A percentile compares a stretch with the other conserved stretches of the same genome.
Conservation (phyloP, 2,888 invertebrate genomes). For the Sphinx pinastri region DNA sequence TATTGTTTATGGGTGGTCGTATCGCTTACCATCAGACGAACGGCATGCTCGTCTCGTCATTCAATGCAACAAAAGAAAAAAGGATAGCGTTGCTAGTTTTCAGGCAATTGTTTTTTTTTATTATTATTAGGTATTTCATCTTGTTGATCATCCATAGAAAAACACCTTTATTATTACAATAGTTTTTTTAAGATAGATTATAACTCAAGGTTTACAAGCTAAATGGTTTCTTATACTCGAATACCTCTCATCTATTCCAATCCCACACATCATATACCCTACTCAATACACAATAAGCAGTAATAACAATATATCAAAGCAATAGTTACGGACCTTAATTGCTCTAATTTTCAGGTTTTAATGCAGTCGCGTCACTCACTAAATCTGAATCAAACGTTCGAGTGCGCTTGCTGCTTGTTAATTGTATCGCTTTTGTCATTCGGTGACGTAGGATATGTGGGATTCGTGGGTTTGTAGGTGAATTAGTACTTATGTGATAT, state of each 20-base stretch:
- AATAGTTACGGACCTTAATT: background rate
- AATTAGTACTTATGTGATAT: no score
- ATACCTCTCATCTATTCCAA: background rate
- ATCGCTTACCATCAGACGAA: no score
- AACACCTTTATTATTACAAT: no score
- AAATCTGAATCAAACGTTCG: background rate
- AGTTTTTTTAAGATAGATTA: no score
- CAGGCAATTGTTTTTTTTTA: no score
- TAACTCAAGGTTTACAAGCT: background rate
- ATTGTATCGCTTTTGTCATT: background rate
- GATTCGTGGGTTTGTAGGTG: background rate
- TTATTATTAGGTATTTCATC: no score
- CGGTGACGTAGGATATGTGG: background rate
- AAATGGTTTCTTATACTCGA: background rate
- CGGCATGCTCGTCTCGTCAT: no score
- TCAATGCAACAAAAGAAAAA: no score
- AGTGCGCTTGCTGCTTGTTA: background rate
- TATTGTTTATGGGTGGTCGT: no score
- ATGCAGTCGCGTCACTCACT: background rate
- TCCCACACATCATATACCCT: background rate
- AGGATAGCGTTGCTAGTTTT: no score
- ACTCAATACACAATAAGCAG: background rate
- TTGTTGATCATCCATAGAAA: no score
- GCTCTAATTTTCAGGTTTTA: slow-evolving; percentile 1
- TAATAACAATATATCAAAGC: background rate